Conservation (phyloP, 2,888 invertebrate species). For the Morpho achilles region DNA sequence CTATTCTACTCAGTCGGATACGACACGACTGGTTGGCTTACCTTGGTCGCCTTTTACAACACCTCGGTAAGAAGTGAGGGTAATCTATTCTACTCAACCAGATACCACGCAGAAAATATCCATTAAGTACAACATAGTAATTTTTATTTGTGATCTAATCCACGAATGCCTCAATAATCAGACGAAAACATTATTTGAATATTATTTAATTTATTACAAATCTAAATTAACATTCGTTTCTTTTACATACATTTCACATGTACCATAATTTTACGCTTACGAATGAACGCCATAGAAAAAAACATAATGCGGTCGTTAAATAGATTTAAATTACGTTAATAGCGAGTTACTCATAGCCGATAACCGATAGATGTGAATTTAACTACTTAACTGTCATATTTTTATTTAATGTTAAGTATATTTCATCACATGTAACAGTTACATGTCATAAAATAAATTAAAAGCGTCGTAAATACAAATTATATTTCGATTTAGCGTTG, state of each 20-base stretch:
- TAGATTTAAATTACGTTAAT: constrained; percentile 24
- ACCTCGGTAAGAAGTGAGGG: too few species aligned
- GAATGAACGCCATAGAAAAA: constrained; percentile 18
- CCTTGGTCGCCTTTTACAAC: too few species aligned
- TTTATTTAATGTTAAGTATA: constrained; percentile 6
- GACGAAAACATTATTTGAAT: too few species aligned
- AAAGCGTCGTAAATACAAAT: background rate
- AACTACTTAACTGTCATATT: constrained; percentile 11
- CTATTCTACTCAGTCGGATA: too few species aligned
- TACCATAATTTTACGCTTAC: constrained; percentile 22
- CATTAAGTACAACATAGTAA: too few species aligned
- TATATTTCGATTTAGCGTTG: too few species aligned
- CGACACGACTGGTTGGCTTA: too few species aligned
- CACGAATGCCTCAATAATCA: too few species aligned
- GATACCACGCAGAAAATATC: too few species aligned
- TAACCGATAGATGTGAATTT: constrained; percentile 17
- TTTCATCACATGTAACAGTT: constrained; percentile 4
- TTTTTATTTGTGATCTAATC: too few species aligned
- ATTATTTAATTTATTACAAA: too few species aligned
- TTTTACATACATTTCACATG: constrained; percentile 19
- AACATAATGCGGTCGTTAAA: constrained; percentile 25
- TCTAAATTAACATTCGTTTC: background rate
- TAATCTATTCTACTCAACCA: too few species aligned
- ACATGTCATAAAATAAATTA: constrained; percentile 1
- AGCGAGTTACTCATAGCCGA: constrained; percentile 17